phyloP scores from a whole-genome alignment of 2,113 vertebrate species.

The Sclerurus mexicanus region DNA sequence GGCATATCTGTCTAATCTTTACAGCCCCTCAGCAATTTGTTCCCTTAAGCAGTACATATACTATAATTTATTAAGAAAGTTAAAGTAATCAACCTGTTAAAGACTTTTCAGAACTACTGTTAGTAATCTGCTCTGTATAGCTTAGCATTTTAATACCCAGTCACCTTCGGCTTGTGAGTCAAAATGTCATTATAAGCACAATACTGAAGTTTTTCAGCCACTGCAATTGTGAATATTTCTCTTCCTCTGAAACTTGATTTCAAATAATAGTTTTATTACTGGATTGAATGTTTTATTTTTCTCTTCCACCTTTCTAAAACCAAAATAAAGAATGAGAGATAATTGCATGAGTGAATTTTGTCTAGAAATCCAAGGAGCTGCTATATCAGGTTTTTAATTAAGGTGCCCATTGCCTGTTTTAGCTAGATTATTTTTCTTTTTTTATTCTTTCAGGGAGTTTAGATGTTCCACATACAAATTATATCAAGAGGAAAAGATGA shows the following conservation, averaged over 20 bases:
- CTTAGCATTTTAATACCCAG: neutral
- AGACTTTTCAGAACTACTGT: neutral
- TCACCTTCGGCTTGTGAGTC: neutral
- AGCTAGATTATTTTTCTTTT: neutral
- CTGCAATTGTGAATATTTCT: neutral
- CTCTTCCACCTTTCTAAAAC: neutral
- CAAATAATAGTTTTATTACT: neutral
- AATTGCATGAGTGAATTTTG: neutral
- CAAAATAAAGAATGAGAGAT: neutral
- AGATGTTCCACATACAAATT: neutral
- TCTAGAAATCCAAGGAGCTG: neutral
- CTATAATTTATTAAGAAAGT: neutral
- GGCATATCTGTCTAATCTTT: neutral
- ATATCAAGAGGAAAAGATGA: neutral
- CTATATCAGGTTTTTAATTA: neutral
- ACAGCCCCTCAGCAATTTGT: neutral
- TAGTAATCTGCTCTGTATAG: neutral
- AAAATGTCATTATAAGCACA: neutral
- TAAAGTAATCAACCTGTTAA: neutral
- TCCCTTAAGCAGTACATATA: neutral
- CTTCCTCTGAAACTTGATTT: neutral
- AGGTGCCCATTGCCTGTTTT: neutral
- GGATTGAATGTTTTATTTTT: neutral
- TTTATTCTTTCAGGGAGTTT: neutral
- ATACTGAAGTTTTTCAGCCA: neutral